phyloP scores from a whole-genome alignment of 2,113 vertebrate species.

The Scatophagus argus region DNA sequence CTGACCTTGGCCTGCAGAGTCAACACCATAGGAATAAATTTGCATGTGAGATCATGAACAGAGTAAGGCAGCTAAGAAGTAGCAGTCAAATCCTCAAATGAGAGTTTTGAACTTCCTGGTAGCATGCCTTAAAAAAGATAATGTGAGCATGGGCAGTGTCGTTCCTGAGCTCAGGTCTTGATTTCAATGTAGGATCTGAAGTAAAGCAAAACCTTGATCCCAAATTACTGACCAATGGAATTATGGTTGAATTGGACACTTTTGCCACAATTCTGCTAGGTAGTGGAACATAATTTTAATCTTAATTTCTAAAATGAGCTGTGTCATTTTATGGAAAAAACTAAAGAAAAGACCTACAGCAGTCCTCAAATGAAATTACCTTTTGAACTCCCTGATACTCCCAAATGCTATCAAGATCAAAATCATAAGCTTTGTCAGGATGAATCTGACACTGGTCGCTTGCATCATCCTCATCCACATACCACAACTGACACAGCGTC shows the following conservation, averaged over 20 bases:
- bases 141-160: not conserved
- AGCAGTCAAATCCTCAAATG: conserved; percentile 21
- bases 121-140: too few species aligned
- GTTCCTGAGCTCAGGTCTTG: conserved; percentile 11
- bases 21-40: conserved; percentile 1
- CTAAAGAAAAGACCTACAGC: too few species aligned
- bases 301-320: conserved; percentile 32
- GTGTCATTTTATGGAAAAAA: not conserved
- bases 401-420: conserved; percentile 33
- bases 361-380: not conserved
- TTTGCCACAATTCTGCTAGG: conserved; percentile 34
- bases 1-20: conserved; percentile 19
- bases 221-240: conserved; percentile 45
- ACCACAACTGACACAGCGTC: not conserved
- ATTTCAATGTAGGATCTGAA: conserved; percentile 47
- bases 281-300: conserved; percentile 48
- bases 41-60: conserved; percentile 4
- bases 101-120: conserved; percentile 39
- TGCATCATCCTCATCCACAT: not conserved
- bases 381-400: conserved; percentile 27
- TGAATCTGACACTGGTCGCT: not conserved
- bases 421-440: not conserved
- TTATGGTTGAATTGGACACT: conserved; percentile 39
- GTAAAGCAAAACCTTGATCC: conserved; percentile 30
- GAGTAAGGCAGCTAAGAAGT: conserved; percentile 21